Base-by-base conservation (phyloP, 2,888 invertebrate genomes). In the Coleophora flavipennella region DNA sequence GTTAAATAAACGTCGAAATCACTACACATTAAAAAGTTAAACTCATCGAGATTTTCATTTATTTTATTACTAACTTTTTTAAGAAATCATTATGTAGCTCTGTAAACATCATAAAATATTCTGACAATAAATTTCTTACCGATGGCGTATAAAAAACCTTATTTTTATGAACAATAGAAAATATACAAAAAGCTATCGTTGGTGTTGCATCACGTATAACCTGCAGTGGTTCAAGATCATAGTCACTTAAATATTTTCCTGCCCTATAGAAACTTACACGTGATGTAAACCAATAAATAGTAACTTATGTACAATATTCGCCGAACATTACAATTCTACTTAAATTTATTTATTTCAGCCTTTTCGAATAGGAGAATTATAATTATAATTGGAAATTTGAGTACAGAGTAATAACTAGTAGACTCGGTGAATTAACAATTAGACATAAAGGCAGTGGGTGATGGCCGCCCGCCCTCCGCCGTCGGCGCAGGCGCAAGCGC, bases 351-450 rank as follows among this genome's bases (percentile, higher is more conserved):
- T 72, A 74, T 74, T 62, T 84, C 83, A 84, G 83, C 83, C 83
- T 84, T 83, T 81, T 81, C 73, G 74, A 84, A 73, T 80, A 83
- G 83, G 83, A 83, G 76, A 80, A 80, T 71, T 68, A 70, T 77
- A 76, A 70, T 70, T 65, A 72, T 65, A 72, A 60, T 68, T 74
- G 76, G 60, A 67, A 64, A 61, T 67, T 64, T 69, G 70, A 79
- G 75, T 80, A 79, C 73, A 74, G 71, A 73, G 74, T 79, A 80
- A 72, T 79, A 74, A 76, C 73, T 75, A 81, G 72, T 70, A 71
- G 69, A 76, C 61, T 72, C 68, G 76, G 76, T 76, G 77, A 74
- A 73, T 72, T 69, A 71, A 72, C 59, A 71, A 66, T 74, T n/a
- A 29, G 29, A 20, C 20, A 20, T 20, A 20, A 20, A 20, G 20